Conservation (phyloP, 2,888 invertebrate species). For the Petrolisthes cinctipes region DNA sequence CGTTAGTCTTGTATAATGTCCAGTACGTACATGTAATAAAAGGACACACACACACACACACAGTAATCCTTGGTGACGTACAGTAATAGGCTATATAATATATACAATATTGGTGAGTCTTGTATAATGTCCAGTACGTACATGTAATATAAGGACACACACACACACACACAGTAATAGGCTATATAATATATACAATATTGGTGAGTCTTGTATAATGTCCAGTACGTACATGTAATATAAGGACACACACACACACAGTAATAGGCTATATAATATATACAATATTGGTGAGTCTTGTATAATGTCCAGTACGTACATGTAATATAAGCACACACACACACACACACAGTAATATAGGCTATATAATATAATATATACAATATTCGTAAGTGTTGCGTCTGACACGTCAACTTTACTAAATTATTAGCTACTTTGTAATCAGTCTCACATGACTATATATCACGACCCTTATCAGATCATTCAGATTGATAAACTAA, state of each 20-base stretch:
- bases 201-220: neutral
- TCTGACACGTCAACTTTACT: neutral
- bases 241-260: neutral
- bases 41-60: neutral
- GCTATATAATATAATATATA: neutral
- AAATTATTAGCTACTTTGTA: neutral
- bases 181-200: neutral
- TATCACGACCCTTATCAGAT: no score
- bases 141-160: no score
- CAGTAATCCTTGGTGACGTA: no score
- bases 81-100: neutral
- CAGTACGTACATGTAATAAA: neutral
- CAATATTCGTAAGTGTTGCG: neutral
- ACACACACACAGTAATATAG: neutral
- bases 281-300: neutral
- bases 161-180: no score
- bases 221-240: neutral
- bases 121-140: no score
- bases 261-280: neutral
- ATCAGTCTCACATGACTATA: no score
- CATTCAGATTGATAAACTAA: no score
- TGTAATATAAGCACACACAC: no score
- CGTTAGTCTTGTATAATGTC: neutral
- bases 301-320: no score
- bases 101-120: no score